Evolutionary conservation across 2,888 invertebrate species (phyloP).

Genomic region (Crossocerus cetratus): DNA sequence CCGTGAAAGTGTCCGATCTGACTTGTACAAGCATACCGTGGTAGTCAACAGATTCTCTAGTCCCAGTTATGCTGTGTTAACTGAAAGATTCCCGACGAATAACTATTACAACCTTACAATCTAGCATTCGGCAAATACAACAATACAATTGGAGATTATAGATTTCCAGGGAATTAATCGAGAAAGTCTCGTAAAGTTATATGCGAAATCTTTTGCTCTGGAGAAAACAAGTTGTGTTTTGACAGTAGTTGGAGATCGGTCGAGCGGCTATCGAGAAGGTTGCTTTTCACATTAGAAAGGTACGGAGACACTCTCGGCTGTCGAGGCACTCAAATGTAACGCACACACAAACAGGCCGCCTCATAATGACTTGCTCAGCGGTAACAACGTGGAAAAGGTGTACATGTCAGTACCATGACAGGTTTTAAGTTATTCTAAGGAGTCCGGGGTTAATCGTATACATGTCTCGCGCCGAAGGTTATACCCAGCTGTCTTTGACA

Average conservation of each 20-base stretch:
- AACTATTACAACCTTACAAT: not conserved
- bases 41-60: conserved; percentile 42
- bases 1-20: conserved; percentile 83
- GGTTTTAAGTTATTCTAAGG: conserved; percentile 2
- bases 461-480: conserved; percentile 53
- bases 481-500: conserved; percentile 31
- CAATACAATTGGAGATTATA: not conserved
- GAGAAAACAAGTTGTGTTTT: too few species aligned
- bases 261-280: not conserved
- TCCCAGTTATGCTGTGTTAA: conserved; percentile 27
- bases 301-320: not conserved
- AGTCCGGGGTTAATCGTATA: conserved; percentile 25
- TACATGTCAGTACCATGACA: not conserved
- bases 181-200: too few species aligned
- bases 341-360: too few species aligned
- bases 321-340: not conserved
- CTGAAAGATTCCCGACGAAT: conserved; percentile 19
- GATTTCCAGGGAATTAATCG: too few species aligned
- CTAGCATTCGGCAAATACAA: not conserved
- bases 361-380: not conserved
- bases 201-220: too few species aligned
- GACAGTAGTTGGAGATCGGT: too few species aligned
- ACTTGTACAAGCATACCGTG: conserved; percentile 74
- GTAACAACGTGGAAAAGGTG: not conserved
- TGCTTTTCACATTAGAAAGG: not conserved